These are phyloP conservation scores for Apostichopus japonicus DNA, from an alignment of 35 echinoderm and acorn worm genomes.

Conservation along the genomic window DNA sequence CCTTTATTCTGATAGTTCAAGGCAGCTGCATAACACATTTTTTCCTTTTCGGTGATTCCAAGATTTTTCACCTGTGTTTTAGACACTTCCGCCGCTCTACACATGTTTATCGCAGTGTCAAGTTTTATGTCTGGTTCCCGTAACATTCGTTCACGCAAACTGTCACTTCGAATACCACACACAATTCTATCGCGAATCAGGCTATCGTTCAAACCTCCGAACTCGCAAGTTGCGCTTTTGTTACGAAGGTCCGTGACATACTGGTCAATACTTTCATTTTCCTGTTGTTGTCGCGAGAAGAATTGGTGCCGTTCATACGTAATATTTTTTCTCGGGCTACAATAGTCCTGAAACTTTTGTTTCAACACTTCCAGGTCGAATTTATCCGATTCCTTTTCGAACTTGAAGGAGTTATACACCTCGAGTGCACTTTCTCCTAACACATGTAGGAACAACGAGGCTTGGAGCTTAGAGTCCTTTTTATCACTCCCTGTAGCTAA, in stretches of 20 bases:
- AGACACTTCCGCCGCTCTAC: neutral
- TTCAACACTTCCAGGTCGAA: too few species aligned
- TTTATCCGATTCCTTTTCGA: slow-evolving; percentile 17
- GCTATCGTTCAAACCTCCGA: too few species aligned
- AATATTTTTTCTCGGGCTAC: neutral
- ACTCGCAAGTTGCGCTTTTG: slow-evolving; percentile 52
- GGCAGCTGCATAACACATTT: neutral
- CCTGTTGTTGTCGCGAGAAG: slow-evolving; percentile 18
- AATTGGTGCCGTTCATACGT: slow-evolving; percentile 35
- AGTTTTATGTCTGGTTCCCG: too few species aligned
- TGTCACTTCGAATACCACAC: too few species aligned
- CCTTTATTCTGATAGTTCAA: neutral
- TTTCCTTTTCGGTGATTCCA: neutral
- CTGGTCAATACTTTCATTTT: slow-evolving; percentile 3
- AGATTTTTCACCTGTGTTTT: slow-evolving; percentile 2
- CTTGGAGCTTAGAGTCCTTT: neutral
- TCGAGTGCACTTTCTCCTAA: slow-evolving; percentile 37
- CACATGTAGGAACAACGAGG: slow-evolving; percentile 37
- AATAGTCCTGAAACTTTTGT: slow-evolving; percentile 11
- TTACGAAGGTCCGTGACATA: slow-evolving; percentile 52
- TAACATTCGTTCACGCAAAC: too few species aligned
- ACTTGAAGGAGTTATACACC: slow-evolving; percentile 28
- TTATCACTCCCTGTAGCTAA: slow-evolving; percentile 21
- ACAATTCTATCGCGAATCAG: too few species aligned
- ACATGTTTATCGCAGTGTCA: neutral